Evolutionary conservation across 2,797 vertebrate species (phyloP), one percentile per base, ranked within the genome.

Genomic region (Sternotherus odoratus): DNA sequence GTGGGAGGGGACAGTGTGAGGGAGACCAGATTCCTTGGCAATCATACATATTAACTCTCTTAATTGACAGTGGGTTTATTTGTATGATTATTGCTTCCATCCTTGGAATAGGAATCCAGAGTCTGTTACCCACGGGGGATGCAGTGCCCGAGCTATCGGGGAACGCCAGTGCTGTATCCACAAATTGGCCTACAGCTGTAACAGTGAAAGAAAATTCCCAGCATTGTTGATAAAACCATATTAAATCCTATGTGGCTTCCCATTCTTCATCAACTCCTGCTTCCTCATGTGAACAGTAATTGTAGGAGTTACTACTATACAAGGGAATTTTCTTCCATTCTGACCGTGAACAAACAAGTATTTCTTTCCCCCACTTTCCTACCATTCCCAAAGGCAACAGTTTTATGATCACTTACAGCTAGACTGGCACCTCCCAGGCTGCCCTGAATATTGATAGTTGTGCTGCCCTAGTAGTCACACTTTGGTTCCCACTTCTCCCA

Each of bases 251-350:
- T 0, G 10, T 0, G 0, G 12, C 75, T 90, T 66, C 75, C 72
- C 1, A 57, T 36, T 72, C 63, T 0, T 77, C 87, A 43, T 48
- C 89, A 51, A 75, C 57, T 39, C 82, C 19, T 24, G 53, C 19
- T 54, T 36, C 5, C 1, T 0, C 0, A 1, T 0, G 17, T 33
- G 51, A 51, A 3, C 17, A 56, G 81, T 54, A 19, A 23, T 21
- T 28, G 75, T 46, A 10, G 63, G 19, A 69, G 66, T 36, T 39
- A 36, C 21, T 23, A 39, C 66, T 4, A 11, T 69, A 39, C 66
- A 69, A 26, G 46, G 57, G 24, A 72, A 24, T 88, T 6, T 72
- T 57, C 1, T 46, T 49, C 66, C 49, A 43, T 56, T 36, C 30
- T 53, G 33, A 63, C 79, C 75, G 39, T 48, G 43, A 78, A 46